phyloP scores from a whole-genome alignment of 2,888 invertebrate species.

The Calliopum simillimum region DNA sequence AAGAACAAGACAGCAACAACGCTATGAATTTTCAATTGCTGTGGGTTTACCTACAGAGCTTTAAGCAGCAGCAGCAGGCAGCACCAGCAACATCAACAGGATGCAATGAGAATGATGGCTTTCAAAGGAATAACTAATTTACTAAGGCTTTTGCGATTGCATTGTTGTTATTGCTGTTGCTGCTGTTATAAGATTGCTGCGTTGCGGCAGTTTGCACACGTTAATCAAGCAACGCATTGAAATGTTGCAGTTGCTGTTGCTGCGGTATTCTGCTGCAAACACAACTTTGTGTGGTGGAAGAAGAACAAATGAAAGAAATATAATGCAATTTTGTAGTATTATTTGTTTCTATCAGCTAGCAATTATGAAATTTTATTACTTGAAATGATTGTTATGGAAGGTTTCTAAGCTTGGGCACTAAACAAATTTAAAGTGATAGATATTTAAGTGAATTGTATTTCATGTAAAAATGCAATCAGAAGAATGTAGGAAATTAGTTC shows the following conservation, averaged over 20 bases:
- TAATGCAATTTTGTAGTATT: neutral
- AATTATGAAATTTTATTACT: conserved; percentile 12
- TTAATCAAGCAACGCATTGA: conserved; percentile 6
- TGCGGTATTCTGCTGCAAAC: neutral
- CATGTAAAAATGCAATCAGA: no score
- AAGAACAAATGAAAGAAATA: neutral
- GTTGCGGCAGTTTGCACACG: conserved; percentile 15
- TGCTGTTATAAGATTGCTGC: no score
- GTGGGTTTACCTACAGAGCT: neutral
- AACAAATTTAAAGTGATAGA: no score
- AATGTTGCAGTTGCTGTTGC: conserved; percentile 5
- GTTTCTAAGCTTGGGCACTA: no score
- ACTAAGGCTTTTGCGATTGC: neutral
- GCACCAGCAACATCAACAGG: neutral
- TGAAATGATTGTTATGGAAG: neutral
- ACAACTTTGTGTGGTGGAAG: neutral
- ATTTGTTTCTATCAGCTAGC: conserved; percentile 13
- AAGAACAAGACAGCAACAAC: no score
- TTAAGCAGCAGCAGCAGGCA: neutral
- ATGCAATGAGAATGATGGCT: neutral
- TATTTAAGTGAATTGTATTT: no score
- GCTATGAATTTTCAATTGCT: no score
- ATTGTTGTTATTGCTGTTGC: neutral
- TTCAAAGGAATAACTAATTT: conserved; percentile 14
- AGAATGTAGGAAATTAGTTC: no score